Percentiles rank a stretch among this genome's conserved stretches.
Conservation (phyloP, 2,888 invertebrate species). For the Trissolcus brochymenae region DNA sequence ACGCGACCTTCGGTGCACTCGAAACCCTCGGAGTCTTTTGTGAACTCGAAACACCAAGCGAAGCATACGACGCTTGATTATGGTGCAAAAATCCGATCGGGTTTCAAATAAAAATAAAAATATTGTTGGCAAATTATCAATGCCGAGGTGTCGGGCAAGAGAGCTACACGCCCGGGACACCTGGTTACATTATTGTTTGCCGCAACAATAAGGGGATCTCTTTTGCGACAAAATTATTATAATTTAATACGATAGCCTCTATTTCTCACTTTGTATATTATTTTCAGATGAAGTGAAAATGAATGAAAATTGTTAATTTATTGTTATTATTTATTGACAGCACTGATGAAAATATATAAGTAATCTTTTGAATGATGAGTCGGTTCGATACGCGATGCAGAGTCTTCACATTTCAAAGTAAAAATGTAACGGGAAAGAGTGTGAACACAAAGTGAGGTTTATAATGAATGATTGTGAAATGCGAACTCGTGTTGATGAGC, state of each 20-base stretch:
- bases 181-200: constrained; percentile 59
- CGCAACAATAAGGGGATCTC: constrained; percentile 18
- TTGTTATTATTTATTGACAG: not conserved
- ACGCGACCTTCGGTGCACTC: constrained; percentile 28
- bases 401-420: not conserved
- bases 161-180: constrained; percentile 52
- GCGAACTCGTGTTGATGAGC: constrained; percentile 26
- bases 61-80: constrained; percentile 55
- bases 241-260: constrained; percentile 67
- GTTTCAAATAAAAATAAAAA: constrained; percentile 65
- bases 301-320: too few species aligned
- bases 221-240: constrained; percentile 65
- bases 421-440: constrained; percentile 22
- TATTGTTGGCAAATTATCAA: constrained; percentile 67
- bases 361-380: too few species aligned
- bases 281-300: too few species aligned
- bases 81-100: constrained; percentile 61
- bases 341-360: not conserved
- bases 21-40: constrained; percentile 42
- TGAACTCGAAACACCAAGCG: constrained; percentile 17
- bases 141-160: constrained; percentile 56
- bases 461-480: constrained; percentile 38
- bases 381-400: not conserved
- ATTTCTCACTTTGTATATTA: constrained; percentile 36
- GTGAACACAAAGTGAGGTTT: constrained; percentile 38